These are phyloP conservation scores for Turnix velox DNA, from an alignment of 2,113 vertebrate species.

Conservation along the genomic window DNA sequence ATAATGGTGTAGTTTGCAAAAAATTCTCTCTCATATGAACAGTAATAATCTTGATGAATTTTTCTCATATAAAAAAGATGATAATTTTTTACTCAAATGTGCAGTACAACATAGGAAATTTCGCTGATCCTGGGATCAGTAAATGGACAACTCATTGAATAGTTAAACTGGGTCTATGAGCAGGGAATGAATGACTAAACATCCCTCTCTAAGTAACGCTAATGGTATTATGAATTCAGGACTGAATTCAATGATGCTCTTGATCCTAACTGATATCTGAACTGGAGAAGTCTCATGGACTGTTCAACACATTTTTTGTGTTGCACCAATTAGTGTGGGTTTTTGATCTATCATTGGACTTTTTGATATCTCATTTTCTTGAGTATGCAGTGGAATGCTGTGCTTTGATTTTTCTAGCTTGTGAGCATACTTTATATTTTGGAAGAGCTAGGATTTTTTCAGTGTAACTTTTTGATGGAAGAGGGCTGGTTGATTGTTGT, in stretches of 20 bases:
- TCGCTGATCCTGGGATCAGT: background rate
- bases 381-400: background rate
- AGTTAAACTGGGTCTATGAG: background rate
- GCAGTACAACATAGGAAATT: background rate
- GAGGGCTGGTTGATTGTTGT: background rate
- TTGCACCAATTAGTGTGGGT: background rate
- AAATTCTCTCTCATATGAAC: background rate
- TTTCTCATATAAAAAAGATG: background rate
- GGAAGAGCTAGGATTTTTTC: background rate
- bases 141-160: background rate
- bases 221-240: background rate
- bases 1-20: background rate
- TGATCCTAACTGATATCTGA: background rate
- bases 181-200: background rate
- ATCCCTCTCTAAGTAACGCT: background rate
- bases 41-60: background rate
- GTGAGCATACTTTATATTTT: background rate
- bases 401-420: background rate
- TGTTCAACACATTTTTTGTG: background rate
- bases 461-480: background rate
- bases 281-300: background rate
- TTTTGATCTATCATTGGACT: too few species aligned
- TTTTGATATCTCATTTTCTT: background rate
- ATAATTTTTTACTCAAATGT: background rate
- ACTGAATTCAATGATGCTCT: background rate